Conservation (phyloP, 2,888 invertebrate genomes). For the Acrobasis repandana region DNA sequence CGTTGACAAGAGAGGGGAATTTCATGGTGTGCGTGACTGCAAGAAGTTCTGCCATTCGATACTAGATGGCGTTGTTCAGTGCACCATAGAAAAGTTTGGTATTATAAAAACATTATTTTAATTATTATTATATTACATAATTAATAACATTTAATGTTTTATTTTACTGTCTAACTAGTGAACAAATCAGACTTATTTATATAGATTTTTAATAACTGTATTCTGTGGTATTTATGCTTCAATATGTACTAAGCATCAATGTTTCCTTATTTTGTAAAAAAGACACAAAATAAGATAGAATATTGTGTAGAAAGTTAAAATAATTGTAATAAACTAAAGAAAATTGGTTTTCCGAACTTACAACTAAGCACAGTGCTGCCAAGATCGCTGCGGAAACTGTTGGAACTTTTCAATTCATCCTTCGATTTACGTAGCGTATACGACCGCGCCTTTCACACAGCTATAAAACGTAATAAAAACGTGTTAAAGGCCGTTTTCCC, state of each 20-base stretch:
- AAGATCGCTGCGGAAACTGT: constrained; percentile 41
- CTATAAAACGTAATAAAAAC: constrained; percentile 56
- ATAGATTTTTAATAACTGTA: too few relatives aligned
- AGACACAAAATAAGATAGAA: background rate
- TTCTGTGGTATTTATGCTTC: background rate
- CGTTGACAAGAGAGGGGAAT: constrained; percentile 33
- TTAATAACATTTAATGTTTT: too few relatives aligned
- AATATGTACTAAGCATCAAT: background rate
- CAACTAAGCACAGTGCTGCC: constrained; percentile 53
- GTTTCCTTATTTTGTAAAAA: background rate
- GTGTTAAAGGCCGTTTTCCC: constrained; percentile 52
- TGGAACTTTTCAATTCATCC: constrained; percentile 53
- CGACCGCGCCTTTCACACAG: constrained; percentile 42
- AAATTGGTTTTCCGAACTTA: background rate
- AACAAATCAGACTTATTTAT: too few relatives aligned
- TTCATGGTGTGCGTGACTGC: constrained; percentile 34
- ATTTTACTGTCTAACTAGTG: too few relatives aligned
- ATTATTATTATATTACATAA: background rate
- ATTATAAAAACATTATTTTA: background rate
- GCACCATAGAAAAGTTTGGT: background rate
- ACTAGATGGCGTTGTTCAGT: constrained; percentile 65
- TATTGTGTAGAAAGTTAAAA: background rate
- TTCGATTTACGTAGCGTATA: constrained; percentile 42
- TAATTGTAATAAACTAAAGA: background rate
- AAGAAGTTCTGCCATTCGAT: constrained; percentile 64